These are phyloP conservation scores for Pheucticus melanocephalus DNA, from an alignment of 2,113 vertebrate species.

Conservation along the genomic window DNA sequence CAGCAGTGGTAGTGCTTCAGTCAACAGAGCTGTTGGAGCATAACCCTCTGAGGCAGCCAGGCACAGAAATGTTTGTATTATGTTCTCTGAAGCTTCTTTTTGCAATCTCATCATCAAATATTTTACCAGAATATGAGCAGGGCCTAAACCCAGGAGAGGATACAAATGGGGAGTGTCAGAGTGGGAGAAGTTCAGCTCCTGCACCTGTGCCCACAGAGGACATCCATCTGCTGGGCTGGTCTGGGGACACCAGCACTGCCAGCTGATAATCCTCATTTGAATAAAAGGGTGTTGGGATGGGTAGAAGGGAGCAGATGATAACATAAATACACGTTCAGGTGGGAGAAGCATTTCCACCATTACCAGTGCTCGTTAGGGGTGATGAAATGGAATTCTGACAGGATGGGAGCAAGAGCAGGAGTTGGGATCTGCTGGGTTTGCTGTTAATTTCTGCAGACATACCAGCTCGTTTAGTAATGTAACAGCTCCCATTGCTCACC, in stretches of 20 bases:
- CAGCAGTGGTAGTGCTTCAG: neutral
- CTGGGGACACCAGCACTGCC: neutral
- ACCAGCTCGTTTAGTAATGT: neutral
- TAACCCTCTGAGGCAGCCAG: neutral
- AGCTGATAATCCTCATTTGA: neutral
- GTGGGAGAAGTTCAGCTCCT: neutral
- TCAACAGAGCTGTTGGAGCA: neutral
- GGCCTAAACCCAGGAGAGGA: neutral
- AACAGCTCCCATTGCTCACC: conserved; percentile 61
- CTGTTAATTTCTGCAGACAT: conserved; percentile 73
- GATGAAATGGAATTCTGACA: neutral
- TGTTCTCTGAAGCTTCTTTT: neutral
- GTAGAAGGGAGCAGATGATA: neutral
- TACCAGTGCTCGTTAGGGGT: neutral
- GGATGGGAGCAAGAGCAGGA: neutral
- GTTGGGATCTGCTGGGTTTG: conserved; percentile 52
- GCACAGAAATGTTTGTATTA: neutral
- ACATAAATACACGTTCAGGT: neutral
- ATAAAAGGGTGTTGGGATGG: neutral
- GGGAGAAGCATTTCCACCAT: neutral
- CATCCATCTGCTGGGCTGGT: neutral
- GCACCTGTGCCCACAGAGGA: neutral
- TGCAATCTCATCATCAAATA: neutral
- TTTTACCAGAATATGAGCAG: neutral
- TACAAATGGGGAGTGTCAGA: rapidly evolving